These are phyloP conservation scores for Medauroidea extradentata DNA, from an alignment of 1,140 invertebrate genomes.

Conservation along the genomic window DNA sequence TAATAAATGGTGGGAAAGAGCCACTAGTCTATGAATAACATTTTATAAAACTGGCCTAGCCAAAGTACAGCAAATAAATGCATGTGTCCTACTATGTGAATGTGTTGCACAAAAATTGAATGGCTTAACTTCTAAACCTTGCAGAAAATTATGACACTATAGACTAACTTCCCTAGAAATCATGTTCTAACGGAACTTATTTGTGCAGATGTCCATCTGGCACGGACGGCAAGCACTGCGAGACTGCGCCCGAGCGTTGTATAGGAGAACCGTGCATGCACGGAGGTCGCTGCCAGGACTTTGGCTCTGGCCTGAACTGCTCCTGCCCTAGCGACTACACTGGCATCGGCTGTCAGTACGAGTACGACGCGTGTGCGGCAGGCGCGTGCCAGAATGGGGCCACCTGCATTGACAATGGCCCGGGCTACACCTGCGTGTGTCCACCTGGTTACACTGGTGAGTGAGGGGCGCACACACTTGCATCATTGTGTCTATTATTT, in stretches of 20 bases:
- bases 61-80: no score
- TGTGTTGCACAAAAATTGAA: no score
- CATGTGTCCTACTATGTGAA: no score
- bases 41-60: background rate
- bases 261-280: slow-evolving; percentile 96
- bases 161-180: background rate
- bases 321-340: slow-evolving; percentile 81
- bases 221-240: slow-evolving; percentile 91
- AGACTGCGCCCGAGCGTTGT: slow-evolving; percentile 91
- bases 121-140: background rate
- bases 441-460: slow-evolving; percentile 72
- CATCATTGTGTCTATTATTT: no score
- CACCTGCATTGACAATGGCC: slow-evolving; percentile 78
- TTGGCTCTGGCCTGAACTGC: slow-evolving; percentile 91
- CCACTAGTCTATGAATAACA: background rate
- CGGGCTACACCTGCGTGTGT: slow-evolving; percentile 81
- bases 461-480: no score
- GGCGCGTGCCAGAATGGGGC: slow-evolving; percentile 89
- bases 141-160: background rate
- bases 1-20: no score
- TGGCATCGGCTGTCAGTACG: slow-evolving; percentile 89
- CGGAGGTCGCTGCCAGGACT: slow-evolving; percentile 89
- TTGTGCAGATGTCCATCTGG: slow-evolving; percentile 75
- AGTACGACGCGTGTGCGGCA: slow-evolving; percentile 86
- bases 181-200: background rate